Evolutionary conservation across 2,888 invertebrate genomes (phyloP).

Genomic region (Acleris literana): DNA sequence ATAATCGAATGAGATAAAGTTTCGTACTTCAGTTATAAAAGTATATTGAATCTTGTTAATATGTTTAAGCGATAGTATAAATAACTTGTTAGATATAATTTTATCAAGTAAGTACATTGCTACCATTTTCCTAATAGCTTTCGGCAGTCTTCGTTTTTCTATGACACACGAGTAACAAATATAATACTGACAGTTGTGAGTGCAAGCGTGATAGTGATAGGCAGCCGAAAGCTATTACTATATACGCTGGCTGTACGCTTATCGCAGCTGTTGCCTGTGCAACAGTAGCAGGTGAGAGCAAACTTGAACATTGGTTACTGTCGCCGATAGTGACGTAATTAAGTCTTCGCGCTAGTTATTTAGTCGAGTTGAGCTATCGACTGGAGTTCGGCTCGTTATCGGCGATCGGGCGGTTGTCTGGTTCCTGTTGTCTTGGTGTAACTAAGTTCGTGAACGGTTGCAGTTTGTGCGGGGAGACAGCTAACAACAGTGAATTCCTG

Average conservation of each 20-base stretch:
- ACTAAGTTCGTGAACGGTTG: slow-evolving; percentile 17
- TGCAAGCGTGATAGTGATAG: no score
- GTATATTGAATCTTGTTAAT: background rate
- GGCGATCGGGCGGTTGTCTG: slow-evolving; percentile 22
- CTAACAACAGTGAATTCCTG: slow-evolving; percentile 24
- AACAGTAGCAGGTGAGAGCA: background rate
- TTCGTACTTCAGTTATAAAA: no score
- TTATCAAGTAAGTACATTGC: background rate
- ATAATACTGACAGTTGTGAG: no score
- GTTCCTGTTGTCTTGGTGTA: slow-evolving; percentile 26
- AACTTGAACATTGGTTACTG: slow-evolving; percentile 21
- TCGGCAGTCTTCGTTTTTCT: no score
- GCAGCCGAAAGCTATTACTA: no score
- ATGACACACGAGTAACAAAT: no score
- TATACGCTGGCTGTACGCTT: background rate
- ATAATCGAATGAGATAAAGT: no score
- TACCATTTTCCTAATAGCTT: no score
- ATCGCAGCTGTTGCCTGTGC: background rate
- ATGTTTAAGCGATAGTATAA: background rate
- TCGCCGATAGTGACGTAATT: slow-evolving; percentile 25
- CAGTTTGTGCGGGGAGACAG: slow-evolving; percentile 19
- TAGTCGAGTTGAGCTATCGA: slow-evolving; percentile 19
- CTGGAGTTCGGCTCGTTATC: slow-evolving; percentile 27
- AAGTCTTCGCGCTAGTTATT: slow-evolving; percentile 23
- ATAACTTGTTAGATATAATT: background rate